Conservation (phyloP, 2,797 vertebrate species). For the Myiotriccus ornatus region DNA sequence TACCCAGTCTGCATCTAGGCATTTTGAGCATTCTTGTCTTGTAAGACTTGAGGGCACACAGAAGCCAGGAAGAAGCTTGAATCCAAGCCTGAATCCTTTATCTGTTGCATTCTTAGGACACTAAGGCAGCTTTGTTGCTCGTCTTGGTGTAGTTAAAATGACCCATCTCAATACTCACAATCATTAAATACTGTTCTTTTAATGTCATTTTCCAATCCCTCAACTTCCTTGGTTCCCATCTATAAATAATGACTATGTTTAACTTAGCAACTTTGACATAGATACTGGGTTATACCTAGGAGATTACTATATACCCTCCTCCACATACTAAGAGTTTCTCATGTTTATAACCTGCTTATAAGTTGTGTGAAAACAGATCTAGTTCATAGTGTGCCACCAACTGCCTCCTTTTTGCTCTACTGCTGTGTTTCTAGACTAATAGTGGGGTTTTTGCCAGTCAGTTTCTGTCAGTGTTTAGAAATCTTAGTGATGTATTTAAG, state of each 20-base stretch:
- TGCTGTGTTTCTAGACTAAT: neutral
- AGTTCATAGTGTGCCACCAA: neutral
- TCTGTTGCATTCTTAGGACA: neutral
- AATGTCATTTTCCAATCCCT: neutral
- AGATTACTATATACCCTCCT: neutral
- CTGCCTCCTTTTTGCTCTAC: neutral
- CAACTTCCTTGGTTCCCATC: neutral
- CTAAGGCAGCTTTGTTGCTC: neutral
- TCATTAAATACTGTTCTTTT: neutral
- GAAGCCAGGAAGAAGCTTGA: neutral
- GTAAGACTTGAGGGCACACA: neutral
- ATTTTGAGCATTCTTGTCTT: neutral
- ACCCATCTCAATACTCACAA: neutral
- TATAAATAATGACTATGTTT: neutral
- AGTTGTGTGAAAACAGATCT: neutral
- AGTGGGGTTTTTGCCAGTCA: neutral
- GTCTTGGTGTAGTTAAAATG: neutral
- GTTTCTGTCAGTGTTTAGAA: neutral
- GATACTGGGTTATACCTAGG: neutral
- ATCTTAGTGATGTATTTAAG: neutral
- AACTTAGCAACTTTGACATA: neutral
- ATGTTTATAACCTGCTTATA: neutral
- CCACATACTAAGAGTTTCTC: neutral
- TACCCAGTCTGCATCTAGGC: neutral
- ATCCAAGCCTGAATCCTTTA: neutral